These are phyloP conservation scores for Agrochola litura DNA, from an alignment of 2,888 invertebrate species.

Conservation along the genomic window DNA sequence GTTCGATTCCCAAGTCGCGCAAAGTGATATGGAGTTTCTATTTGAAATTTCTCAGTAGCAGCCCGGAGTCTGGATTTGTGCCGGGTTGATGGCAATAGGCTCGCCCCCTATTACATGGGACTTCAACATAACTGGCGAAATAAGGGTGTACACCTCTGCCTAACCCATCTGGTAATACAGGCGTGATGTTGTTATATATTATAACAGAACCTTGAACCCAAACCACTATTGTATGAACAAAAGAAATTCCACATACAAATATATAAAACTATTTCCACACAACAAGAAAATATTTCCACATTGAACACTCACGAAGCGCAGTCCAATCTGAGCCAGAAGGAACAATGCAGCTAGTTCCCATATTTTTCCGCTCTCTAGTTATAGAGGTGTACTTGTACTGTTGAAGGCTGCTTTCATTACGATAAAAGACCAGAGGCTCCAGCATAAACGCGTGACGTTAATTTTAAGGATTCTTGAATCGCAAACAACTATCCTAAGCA, in stretches of 20 bases:
- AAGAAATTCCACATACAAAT: neutral
- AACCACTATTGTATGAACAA: neutral
- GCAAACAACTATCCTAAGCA: neutral
- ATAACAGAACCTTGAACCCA: neutral
- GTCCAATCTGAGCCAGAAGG: neutral
- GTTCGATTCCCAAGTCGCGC: too few relatives aligned
- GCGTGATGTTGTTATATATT: neutral
- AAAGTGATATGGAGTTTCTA: too few relatives aligned
- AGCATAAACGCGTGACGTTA: neutral
- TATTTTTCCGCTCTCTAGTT: neutral
- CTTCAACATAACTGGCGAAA: too few relatives aligned
- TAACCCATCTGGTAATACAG: neutral
- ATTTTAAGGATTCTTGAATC: too few relatives aligned
- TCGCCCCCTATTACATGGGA: too few relatives aligned
- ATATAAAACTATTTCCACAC: neutral
- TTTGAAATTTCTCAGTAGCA: too few relatives aligned
- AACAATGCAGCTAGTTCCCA: conserved; percentile 12
- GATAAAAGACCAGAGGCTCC: neutral
- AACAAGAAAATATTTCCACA: neutral
- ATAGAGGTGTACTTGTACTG: conserved; percentile 5
- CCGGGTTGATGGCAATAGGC: too few relatives aligned
- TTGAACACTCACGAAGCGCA: neutral
- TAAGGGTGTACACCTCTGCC: too few relatives aligned
- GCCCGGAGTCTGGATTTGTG: too few relatives aligned
- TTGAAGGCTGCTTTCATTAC: neutral